phyloP scores from a whole-genome alignment of 2,888 invertebrate genomes.

The Carabus problematicus region DNA sequence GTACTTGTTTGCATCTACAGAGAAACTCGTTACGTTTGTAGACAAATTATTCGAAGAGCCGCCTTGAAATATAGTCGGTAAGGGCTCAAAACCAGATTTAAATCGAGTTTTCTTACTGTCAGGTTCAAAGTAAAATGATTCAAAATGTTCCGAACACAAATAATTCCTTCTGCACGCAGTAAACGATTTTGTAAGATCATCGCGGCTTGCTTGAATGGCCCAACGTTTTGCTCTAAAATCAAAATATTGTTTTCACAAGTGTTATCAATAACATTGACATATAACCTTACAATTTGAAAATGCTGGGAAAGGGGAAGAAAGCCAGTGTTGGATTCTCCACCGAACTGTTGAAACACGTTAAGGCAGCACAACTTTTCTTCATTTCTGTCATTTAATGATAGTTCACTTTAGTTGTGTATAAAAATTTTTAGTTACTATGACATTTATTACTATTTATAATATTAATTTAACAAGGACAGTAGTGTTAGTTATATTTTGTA shows the following conservation, averaged over 20 bases:
- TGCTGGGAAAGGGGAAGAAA: slow-evolving; percentile 8
- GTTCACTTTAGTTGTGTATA: no score
- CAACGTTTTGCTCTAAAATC: neutral
- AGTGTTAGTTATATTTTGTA: no score
- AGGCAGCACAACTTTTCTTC: neutral
- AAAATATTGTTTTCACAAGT: neutral
- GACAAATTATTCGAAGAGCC: no score
- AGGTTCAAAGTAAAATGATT: neutral
- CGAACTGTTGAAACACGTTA: neutral
- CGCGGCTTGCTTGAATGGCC: neutral
- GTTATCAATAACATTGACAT: neutral
- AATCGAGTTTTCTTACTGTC: neutral
- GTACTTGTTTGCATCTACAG: no score
- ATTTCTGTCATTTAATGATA: no score
- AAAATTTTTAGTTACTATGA: no score
- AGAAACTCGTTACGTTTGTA: no score
- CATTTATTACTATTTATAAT: no score
- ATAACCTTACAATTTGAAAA: neutral
- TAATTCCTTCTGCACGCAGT: neutral
- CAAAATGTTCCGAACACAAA: slow-evolving; percentile 7
- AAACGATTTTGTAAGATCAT: neutral
- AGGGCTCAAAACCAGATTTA: neutral
- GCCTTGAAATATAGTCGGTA: neutral
- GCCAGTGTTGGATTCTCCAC: neutral
- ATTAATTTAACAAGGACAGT: no score